Evolutionary conservation across 2,797 vertebrate genomes (phyloP), one percentile per base, ranked within the genome.

Genomic region (Eulemur albifrons): DNA sequence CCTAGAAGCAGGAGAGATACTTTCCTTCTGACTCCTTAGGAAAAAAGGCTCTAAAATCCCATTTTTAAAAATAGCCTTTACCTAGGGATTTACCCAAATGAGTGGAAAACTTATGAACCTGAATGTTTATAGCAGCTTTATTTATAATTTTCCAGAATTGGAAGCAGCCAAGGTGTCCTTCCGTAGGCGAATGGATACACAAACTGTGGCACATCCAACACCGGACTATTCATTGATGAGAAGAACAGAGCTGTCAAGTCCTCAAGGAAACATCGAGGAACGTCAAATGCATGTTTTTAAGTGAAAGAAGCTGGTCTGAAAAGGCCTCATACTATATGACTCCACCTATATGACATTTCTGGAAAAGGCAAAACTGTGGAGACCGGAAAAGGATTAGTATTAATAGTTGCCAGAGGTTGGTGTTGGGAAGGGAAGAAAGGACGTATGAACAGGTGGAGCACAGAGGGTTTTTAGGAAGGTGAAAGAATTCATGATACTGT

Each of bases 381-480:
- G 45, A 50, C 7, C 25, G 7, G 17, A 20, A 84, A 43, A 69
- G 72, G 25, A 52, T 40, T 11, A 25, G 43, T 23, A 52, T 40
- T 11, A 32, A 38, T 14, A 18, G 35, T 30, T 13, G 70, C 38
- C 57, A 40, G 35, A 82, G 69, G 72, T 4, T 65, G 23, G 38
- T 4, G 11, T 7, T 38, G 20, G 27, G 27, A 5, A 1, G 8
- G 30, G 43, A 72, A 25, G 18, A 45, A 18, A 70, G 38, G 32
- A 2, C 4, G 10, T 40, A 17, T 3, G 18, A 32, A 20, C 0
- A 45, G 40, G 63, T 2, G 4, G n/a, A 12, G 10, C n/a, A 38
- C 40, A 20, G 30, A 61, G 27, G 20, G 2, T 21, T 75, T 25
- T 45, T 7, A 27, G 21, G 43, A 2, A 5, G 4, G 21, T 15